phyloP scores from a whole-genome alignment of 2,797 vertebrate genomes.

The Melopsittacus undulatus region DNA sequence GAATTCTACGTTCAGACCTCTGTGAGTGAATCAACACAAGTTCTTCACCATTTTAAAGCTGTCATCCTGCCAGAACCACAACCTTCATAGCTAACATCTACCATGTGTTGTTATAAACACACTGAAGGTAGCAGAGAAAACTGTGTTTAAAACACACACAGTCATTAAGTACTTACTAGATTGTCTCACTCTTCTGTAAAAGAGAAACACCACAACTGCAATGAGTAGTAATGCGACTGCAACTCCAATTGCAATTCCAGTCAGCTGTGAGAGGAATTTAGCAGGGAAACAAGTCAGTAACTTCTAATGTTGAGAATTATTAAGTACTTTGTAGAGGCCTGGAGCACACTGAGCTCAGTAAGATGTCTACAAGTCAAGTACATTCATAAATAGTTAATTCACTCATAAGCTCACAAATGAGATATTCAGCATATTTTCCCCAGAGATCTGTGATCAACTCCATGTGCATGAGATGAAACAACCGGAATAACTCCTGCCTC shows the following conservation, averaged over 20 bases:
- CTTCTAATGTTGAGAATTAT: background rate
- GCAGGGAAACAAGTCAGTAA: background rate
- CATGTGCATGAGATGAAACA: background rate
- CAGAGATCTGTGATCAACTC: background rate
- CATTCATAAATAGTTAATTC: rapidly evolving
- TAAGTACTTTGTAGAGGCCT: background rate
- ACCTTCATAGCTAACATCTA: background rate
- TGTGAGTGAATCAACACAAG: background rate
- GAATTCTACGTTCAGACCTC: background rate
- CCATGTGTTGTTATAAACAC: background rate
- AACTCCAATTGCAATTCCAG: conserved; percentile 82
- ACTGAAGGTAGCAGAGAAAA: background rate
- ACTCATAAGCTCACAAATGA: background rate
- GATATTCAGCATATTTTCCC: background rate
- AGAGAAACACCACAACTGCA: conserved; percentile 79
- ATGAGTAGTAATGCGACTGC: conserved; percentile 73
- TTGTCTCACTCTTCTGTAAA: conserved; percentile 81
- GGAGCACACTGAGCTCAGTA: background rate
- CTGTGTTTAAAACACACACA: background rate
- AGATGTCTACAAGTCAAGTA: background rate
- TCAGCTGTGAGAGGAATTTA: conserved; percentile 74
- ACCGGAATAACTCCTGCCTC: background rate
- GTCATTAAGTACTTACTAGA: conserved; percentile 80
- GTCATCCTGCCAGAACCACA: background rate
- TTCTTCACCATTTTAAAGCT: background rate